A percentile compares a stretch with the other conserved stretches of the same genome.
These are phyloP conservation scores for Microcebus jonahi DNA, from an alignment of 2,113 vertebrate species.

Conservation along the genomic window DNA sequence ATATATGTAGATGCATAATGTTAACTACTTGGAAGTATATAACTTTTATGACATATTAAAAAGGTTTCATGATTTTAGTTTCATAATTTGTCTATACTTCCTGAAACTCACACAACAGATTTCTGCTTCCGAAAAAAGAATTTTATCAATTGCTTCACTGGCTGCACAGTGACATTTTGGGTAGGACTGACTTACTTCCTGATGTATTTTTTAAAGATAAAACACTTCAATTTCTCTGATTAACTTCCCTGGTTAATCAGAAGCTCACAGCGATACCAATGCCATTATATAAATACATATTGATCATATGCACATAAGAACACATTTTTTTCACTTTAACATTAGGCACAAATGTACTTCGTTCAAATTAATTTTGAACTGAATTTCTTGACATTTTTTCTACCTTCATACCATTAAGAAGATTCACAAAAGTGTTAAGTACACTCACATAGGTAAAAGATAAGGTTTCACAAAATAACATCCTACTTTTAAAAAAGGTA, in stretches of 20 bases:
- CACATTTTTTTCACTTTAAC: neutral
- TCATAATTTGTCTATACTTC: neutral
- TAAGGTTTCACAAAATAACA: constrained; percentile 27
- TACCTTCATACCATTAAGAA: neutral
- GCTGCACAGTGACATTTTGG: neutral
- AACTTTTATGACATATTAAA: neutral
- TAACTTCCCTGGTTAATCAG: neutral
- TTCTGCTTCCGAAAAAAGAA: neutral
- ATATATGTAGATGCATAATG: neutral
- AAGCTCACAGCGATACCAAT: neutral
- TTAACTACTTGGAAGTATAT: neutral
- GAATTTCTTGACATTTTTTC: constrained; percentile 1
- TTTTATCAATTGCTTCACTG: neutral
- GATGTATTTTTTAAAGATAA: neutral
- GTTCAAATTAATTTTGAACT: neutral
- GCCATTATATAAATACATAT: neutral
- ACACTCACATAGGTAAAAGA: neutral
- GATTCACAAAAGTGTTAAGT: neutral
- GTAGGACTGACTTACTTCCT: neutral
- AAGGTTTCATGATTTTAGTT: constrained; percentile 31
- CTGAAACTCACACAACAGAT: neutral
- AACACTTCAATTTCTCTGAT: constrained; percentile 7
- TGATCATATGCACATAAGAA: neutral
- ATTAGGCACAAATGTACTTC: neutral
- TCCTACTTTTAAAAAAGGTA: neutral